A percentile compares a stretch with the other conserved stretches of the same genome.
phyloP scores from a whole-genome alignment of 2,113 vertebrate species.

The Sapajus apella region DNA sequence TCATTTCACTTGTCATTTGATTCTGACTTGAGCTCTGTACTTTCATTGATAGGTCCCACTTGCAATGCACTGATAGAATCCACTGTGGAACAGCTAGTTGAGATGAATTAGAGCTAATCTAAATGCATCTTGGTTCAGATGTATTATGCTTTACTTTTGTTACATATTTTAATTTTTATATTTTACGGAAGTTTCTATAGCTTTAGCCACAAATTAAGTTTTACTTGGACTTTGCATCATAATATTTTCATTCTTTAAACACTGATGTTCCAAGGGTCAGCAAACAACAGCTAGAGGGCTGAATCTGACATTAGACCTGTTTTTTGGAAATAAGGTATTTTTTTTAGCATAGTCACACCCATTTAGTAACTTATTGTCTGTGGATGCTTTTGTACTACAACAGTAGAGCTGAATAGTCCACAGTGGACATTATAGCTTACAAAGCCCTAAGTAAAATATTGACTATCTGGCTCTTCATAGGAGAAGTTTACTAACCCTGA shows the following conservation, averaged over 20 bases:
- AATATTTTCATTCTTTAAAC: background rate
- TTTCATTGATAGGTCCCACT: background rate
- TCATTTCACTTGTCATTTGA: conserved; percentile 19
- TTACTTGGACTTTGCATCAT: background rate
- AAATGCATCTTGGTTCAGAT: background rate
- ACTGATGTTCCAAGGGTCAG: background rate
- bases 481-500: background rate
- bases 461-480: background rate
- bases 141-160: background rate
- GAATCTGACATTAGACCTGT: background rate
- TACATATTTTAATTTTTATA: background rate
- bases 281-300: background rate
- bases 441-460: background rate
- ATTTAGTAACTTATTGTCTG: background rate
- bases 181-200: background rate
- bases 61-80: background rate
- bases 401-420: background rate
- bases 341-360: background rate
- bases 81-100: background rate
- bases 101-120: background rate
- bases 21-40: background rate
- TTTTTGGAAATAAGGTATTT: background rate
- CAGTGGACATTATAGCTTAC: background rate
- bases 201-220: background rate
- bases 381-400: background rate